Evolutionary conservation across 1,140 invertebrate species (phyloP), one percentile per base, ranked within the genome.

Genomic region (Ectropis grisescens): DNA sequence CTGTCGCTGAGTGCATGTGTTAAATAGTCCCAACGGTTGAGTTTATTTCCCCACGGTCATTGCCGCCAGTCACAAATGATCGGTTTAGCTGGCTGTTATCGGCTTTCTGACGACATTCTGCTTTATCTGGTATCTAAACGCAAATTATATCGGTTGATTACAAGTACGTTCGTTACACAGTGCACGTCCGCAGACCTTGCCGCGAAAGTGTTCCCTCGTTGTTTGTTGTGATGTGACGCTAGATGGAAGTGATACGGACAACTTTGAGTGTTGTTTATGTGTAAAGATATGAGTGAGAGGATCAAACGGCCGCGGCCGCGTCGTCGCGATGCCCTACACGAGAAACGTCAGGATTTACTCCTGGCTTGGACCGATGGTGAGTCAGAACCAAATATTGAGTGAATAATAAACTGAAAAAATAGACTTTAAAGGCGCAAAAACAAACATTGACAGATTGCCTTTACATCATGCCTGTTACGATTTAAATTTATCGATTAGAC

Each of bases 321-420:
- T 12, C 59, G 70, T 33, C 74, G 75, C 30, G 62, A 74, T 50
- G 65, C 74, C 25, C 47, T 66, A 22, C 48, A 56, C 29, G 65
- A 78, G 22, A 70, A 68, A 30, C 59, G 66, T 13, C 75, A 81
- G 51, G 80, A 81, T 41, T 52, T 83, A 33, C 59, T 83, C 7
- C 61, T 74, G 27, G 56, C 66, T 29, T 83, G 81, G 81, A 74
- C 49, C 33, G 55, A 80, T 47, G 81, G 81, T 83, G 55, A 78
- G 75, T 68, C 14, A 19, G 19, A 22, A 22, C 19, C n/a, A n/a
- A n/a, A n/a, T n/a, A n/a, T n/a, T n/a, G n/a, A n/a, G n/a, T n/a
- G n/a, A n/a, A n/a, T n/a, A n/a, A n/a, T n/a, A n/a, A n/a, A n/a
- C n/a, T n/a, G n/a, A n/a, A n/a, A n/a, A n/a, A n/a, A n/a, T n/a